Conservation (phyloP, 2,797 vertebrate species). For the Acropternis orthonyx region DNA sequence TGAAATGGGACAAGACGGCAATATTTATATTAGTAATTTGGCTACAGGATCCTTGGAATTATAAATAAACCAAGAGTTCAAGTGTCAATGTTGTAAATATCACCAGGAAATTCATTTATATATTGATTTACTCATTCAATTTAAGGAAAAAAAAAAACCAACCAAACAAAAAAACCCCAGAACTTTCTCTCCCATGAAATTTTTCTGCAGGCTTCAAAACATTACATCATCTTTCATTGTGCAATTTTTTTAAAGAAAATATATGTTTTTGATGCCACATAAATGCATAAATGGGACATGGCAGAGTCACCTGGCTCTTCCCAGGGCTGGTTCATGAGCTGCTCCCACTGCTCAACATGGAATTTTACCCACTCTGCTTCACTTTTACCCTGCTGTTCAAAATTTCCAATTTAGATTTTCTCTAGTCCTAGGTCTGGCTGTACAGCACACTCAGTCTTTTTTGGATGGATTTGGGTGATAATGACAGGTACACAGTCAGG, state of each 20-base stretch:
- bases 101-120: neutral
- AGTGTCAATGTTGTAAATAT: neutral
- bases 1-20: neutral
- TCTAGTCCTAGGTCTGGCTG: neutral
- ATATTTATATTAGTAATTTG: neutral
- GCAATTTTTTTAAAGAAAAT: neutral
- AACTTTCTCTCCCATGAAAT: neutral
- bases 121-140: neutral
- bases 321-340: neutral
- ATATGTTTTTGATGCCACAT: neutral
- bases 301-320: neutral
- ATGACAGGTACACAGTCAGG: too few species aligned
- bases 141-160: neutral
- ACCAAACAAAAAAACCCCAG: neutral
- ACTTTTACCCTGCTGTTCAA: neutral
- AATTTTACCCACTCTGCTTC: neutral
- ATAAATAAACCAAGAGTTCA: neutral
- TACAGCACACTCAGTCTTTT: accelerated
- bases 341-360: neutral
- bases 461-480: neutral
- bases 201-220: neutral
- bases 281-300: neutral
- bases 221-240: neutral
- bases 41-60: neutral
- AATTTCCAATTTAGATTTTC: neutral